These are phyloP conservation scores for Scarus forsteni DNA, from an alignment of 2,797 vertebrate genomes.

Conservation along the genomic window DNA sequence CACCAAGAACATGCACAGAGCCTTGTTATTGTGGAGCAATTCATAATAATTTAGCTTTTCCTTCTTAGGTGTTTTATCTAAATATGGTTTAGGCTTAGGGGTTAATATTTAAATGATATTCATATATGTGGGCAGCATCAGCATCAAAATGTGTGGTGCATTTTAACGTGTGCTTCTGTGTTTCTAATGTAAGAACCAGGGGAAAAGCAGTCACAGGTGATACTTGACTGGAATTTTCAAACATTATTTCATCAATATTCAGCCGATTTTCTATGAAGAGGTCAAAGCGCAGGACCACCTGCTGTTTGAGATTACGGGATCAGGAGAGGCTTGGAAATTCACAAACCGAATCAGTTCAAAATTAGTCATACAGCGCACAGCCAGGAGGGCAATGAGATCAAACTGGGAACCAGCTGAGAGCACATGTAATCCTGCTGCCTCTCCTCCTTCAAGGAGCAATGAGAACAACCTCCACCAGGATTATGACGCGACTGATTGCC, in stretches of 20 bases:
- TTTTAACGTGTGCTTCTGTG: no score
- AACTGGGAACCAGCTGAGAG: constrained; percentile 18
- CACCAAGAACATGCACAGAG: no score
- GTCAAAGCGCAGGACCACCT: constrained; percentile 4
- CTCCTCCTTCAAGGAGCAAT: constrained; percentile 8
- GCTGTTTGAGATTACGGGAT: constrained; percentile 5
- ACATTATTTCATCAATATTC: background rate
- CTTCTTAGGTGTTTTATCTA: no score
- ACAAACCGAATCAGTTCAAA: constrained; percentile 5
- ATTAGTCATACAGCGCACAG: constrained; percentile 11
- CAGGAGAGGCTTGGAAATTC: background rate
- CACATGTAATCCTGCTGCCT: constrained; percentile 36
- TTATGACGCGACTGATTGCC: constrained; percentile 14
- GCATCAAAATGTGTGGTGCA: no score
- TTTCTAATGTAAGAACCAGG: background rate
- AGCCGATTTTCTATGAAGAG: background rate
- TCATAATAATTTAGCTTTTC: no score
- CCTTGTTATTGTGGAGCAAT: no score
- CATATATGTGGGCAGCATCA: no score
- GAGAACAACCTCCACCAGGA: constrained; percentile 15
- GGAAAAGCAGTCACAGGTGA: background rate
- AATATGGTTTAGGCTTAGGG: no score
- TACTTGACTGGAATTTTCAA: background rate
- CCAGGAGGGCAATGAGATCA: constrained; percentile 9
- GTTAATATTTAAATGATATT: no score